Conservation (phyloP, 1,140 invertebrate genomes). For the Aphaenogaster floridana region DNA sequence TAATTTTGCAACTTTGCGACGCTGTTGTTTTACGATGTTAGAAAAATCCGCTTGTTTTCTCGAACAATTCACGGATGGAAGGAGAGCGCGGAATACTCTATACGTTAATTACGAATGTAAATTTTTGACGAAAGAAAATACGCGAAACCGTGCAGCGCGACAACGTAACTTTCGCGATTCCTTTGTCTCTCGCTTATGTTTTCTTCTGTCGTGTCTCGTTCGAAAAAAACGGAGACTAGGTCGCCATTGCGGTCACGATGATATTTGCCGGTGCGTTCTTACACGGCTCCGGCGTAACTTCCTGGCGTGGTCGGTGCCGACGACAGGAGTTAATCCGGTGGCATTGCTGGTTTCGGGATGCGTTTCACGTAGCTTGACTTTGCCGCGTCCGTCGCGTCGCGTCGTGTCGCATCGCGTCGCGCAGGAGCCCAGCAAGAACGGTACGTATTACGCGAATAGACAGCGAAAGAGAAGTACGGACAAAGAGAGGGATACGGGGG, state of each 20-base stretch:
- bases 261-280: constrained; percentile 44
- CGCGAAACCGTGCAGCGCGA: not conserved
- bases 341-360: constrained; percentile 51
- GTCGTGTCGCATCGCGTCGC: constrained; percentile 25
- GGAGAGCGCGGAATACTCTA: not conserved
- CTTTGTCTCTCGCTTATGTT: constrained; percentile 33
- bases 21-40: not conserved
- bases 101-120: constrained; percentile 36
- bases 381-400: constrained; percentile 20
- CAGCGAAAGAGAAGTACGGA: constrained; percentile 35
- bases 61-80: not conserved
- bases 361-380: constrained; percentile 61
- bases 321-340: constrained; percentile 55
- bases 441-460: constrained; percentile 69
- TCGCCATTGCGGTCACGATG: constrained; percentile 35
- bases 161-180: constrained; percentile 4
- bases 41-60: not conserved
- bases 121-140: constrained; percentile 35
- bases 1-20: constrained; percentile 15
- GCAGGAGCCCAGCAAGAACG: constrained; percentile 50
- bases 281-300: constrained; percentile 25
- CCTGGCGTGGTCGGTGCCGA: constrained; percentile 5
- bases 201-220: constrained; percentile 1
- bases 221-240: constrained; percentile 26
- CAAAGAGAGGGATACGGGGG: constrained; percentile 1